Evolutionary conservation across 2,888 invertebrate species (phyloP).

Genomic region (Meteorus cinctellus): DNA sequence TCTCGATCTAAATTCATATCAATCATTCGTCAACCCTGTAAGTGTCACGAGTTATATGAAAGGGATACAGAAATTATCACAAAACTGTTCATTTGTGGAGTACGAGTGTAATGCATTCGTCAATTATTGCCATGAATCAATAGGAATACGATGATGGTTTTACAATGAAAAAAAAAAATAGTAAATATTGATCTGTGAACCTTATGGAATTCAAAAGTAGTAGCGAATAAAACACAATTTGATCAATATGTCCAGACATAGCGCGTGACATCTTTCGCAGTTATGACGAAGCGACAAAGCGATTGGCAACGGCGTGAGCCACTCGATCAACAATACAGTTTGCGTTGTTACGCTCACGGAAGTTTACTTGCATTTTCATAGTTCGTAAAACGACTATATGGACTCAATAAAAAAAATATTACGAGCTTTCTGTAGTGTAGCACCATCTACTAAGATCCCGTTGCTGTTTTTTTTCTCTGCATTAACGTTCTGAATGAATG

Average conservation of each 20-base stretch:
- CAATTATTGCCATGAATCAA: too few relatives aligned
- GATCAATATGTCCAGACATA: slow-evolving; percentile 41
- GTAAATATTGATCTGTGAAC: not conserved
- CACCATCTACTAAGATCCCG: slow-evolving; percentile 50
- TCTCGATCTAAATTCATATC: not conserved
- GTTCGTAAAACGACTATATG: slow-evolving; percentile 61
- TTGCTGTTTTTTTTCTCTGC: slow-evolving; percentile 1
- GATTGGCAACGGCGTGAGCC: slow-evolving; percentile 34
- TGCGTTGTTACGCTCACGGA: slow-evolving; percentile 33
- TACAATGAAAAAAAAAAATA: too few relatives aligned
- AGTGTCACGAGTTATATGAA: too few relatives aligned
- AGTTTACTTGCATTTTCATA: slow-evolving; percentile 41
- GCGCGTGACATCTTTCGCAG: slow-evolving; percentile 64
- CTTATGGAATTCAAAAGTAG: not conserved
- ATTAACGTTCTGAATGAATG: slow-evolving; percentile 23
- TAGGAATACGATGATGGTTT: too few relatives aligned
- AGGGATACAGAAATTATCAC: too few relatives aligned
- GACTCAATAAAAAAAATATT: slow-evolving; percentile 63
- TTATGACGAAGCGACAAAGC: slow-evolving; percentile 52
- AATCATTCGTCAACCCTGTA: not conserved
- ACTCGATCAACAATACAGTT: slow-evolving; percentile 65
- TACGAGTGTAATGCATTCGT: too few relatives aligned
- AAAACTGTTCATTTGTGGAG: too few relatives aligned
- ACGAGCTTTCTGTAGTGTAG: slow-evolving; percentile 57
- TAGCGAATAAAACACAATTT: not conserved